phyloP scores from a whole-genome alignment of 2,113 vertebrate species.

The Petroica traversi region DNA sequence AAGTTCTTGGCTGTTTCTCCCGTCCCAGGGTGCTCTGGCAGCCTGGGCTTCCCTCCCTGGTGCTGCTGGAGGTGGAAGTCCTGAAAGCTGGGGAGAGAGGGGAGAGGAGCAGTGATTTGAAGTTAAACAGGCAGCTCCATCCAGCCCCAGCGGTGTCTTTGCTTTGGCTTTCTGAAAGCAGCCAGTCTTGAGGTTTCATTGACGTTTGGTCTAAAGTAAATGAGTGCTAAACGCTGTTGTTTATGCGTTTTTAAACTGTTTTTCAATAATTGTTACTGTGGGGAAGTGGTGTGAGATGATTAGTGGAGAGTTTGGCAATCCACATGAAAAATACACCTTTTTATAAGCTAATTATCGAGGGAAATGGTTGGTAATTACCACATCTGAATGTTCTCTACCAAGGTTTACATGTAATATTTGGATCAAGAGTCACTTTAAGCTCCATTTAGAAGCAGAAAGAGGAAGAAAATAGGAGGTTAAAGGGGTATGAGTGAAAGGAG shows the following conservation, averaged over 20 bases:
- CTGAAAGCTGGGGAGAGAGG: not conserved
- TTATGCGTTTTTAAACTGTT: conserved; percentile 19
- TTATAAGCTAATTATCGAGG: conserved; percentile 44
- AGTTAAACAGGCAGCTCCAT: not conserved
- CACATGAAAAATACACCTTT: conserved; percentile 44
- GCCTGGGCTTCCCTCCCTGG: not conserved
- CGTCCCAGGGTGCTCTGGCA: not conserved
- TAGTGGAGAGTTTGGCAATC: conserved; percentile 50
- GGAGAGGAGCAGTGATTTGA: not conserved
- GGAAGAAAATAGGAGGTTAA: not conserved
- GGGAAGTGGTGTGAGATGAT: conserved; percentile 41
- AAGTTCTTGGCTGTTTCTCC: not conserved
- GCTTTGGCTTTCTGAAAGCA: not conserved
- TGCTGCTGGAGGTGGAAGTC: not conserved
- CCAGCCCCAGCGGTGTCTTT: not conserved
- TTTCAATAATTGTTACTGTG: conserved; percentile 21
- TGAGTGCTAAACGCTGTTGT: not conserved
- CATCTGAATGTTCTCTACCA: not conserved
- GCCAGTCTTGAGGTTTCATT: conserved; percentile 3
- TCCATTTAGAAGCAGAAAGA: not conserved
- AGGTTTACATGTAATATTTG: not conserved
- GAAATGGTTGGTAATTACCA: conserved; percentile 29
- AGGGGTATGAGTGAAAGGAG: not conserved
- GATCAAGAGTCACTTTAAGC: not conserved
- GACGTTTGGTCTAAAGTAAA: not conserved